Evolutionary conservation across 1,140 invertebrate genomes (phyloP).

Genomic region (Calosoma granatense): DNA sequence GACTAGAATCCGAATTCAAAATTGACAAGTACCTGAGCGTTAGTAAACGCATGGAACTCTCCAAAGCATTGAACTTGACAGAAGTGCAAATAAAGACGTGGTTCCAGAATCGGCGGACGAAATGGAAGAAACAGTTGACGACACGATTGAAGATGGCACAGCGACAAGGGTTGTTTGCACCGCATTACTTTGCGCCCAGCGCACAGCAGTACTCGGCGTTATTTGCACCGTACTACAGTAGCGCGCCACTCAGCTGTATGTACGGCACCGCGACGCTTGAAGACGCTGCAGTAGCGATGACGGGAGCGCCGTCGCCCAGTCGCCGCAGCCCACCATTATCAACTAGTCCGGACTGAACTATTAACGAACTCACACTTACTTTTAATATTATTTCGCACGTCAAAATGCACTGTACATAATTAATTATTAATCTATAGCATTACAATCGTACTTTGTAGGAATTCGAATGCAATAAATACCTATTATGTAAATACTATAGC

Average conservation of each 20-base stretch:
- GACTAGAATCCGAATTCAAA: conserved; percentile 87
- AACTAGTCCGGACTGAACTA: conserved; percentile 7
- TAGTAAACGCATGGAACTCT: conserved; percentile 86
- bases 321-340: background rate
- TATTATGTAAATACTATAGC: no score
- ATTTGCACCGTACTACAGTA: conserved; percentile 39
- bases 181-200: conserved; percentile 51
- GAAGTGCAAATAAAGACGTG: conserved; percentile 97
- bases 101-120: conserved; percentile 91
- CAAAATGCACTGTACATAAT: no score
- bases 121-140: conserved; percentile 93
- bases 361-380: no score
- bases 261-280: conserved; percentile 38
- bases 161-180: conserved; percentile 65
- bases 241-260: conserved; percentile 42
- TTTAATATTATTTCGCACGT: no score
- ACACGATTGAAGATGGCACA: conserved; percentile 79
- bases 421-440: no score
- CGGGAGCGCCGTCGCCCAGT: conserved; percentile 8
- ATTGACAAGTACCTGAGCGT: conserved; percentile 92
- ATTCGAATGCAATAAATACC: no score
- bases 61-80: conserved; percentile 75
- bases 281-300: conserved; percentile 15
- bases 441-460: no score
- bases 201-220: conserved; percentile 49